Conservation (phyloP, 2,888 invertebrate genomes). For the Megastigmus dorsalis region DNA sequence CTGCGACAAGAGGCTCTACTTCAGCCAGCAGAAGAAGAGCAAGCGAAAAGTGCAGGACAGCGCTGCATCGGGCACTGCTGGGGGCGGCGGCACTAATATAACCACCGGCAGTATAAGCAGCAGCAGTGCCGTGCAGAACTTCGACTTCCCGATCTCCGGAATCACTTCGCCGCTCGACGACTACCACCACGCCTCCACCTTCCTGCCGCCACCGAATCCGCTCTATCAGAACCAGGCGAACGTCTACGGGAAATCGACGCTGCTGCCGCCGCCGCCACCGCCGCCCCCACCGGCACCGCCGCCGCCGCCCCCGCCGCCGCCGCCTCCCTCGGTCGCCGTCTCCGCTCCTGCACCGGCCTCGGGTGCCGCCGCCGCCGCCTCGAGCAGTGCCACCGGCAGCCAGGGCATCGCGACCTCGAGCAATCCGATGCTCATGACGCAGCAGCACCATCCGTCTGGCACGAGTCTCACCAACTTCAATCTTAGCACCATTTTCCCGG, state of each 20-base stretch:
- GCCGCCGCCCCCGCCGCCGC: constrained; percentile 43
- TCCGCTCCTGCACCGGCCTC: constrained; percentile 47
- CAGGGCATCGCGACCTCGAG: constrained; percentile 56
- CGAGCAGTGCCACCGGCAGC: neutral
- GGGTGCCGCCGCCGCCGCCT: constrained; percentile 24
- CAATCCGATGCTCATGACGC: constrained; percentile 66
- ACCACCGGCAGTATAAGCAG: neutral
- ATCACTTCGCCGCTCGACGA: constrained; percentile 70
- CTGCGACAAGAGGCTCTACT: constrained; percentile 69
- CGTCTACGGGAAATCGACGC: constrained; percentile 63
- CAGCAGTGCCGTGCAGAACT: constrained; percentile 62
- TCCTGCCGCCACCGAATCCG: constrained; percentile 64
- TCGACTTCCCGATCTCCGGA: constrained; percentile 69
- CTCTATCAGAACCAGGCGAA: constrained; percentile 71
- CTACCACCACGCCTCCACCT: constrained; percentile 69
- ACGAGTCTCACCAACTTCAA: constrained; percentile 85
- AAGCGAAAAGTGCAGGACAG: constrained; percentile 65
- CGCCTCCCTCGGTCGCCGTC: constrained; percentile 47
- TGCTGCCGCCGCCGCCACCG: constrained; percentile 56
- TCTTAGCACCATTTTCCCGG: constrained; percentile 88
- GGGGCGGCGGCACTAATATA: constrained; percentile 45
- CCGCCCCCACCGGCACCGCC: constrained; percentile 32
- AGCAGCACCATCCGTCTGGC: constrained; percentile 72
- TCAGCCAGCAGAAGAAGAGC: constrained; percentile 64
- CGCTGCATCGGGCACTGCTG: constrained; percentile 55